Percentiles rank a stretch among this genome's conserved stretches.
phyloP scores from a whole-genome alignment of 2,113 vertebrate genomes.

The Varanus komodoensis region DNA sequence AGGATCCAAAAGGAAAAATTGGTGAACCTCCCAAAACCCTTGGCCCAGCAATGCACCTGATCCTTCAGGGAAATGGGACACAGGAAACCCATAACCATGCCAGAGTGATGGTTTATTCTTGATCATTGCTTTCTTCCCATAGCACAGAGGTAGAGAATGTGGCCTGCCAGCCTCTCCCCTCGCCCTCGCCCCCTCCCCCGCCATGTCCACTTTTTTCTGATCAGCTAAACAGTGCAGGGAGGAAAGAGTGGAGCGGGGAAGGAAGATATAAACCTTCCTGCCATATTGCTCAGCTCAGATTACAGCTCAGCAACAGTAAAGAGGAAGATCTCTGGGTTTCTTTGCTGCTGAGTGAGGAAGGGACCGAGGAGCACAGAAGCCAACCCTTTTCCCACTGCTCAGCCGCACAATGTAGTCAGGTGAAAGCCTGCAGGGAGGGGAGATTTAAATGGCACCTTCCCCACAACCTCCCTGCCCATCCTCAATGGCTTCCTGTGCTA shows the following conservation, averaged over 20 bases:
- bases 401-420: no score
- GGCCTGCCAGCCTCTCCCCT: background rate
- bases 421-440: no score
- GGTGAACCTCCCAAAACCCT: background rate
- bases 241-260: background rate
- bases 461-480: no score
- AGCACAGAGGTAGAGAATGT: background rate
- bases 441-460: no score
- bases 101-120: background rate
- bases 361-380: background rate
- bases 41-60: no score
- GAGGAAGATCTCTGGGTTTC: background rate
- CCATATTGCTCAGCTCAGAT: background rate
- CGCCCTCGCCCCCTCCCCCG: background rate
- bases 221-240: background rate
- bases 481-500: no score
- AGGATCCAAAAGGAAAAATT: background rate
- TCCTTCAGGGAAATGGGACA: background rate
- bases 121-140: background rate
- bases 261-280: background rate
- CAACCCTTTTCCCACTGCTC: background rate
- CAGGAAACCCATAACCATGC: background rate
- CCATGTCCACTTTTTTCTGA: background rate
- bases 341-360: background rate
- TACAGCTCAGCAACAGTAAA: background rate